Conservation (phyloP, 2,888 invertebrate genomes). For the Drosophila infuscata region DNA sequence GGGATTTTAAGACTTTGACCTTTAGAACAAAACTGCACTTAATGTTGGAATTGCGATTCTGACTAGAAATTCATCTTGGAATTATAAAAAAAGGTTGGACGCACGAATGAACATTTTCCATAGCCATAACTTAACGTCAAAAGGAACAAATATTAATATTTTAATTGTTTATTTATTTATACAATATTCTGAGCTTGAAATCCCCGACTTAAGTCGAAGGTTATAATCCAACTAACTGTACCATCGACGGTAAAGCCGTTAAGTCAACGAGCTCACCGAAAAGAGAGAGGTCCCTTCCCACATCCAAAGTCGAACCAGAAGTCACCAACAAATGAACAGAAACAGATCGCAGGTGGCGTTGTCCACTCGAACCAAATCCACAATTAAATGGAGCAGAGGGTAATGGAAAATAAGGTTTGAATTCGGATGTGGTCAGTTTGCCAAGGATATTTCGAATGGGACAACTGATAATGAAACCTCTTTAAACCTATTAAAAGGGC, state of each 20-base stretch:
- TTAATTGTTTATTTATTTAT: not conserved
- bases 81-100: not conserved
- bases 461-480: constrained; percentile 5
- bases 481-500: constrained; percentile 8
- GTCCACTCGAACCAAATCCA: constrained; percentile 13
- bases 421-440: not conserved
- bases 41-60: not conserved
- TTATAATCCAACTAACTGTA: rapidly evolving
- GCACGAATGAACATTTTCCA: not conserved
- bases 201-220: rapidly evolving
- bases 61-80: not conserved
- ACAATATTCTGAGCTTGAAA: not conserved
- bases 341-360: not conserved
- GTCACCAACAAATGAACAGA: not conserved
- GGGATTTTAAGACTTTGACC: not conserved
- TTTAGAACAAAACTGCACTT: not conserved
- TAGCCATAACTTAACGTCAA: not conserved
- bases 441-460: not conserved
- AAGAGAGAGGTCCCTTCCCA: no score
- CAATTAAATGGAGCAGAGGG: not conserved
- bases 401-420: rapidly evolving
- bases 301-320: constrained; percentile 22
- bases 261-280: no score
- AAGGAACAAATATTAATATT: not conserved
- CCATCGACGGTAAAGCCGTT: not conserved